These are phyloP conservation scores for Thunnus thynnus DNA, from an alignment of 2,113 vertebrate genomes.

Conservation along the genomic window DNA sequence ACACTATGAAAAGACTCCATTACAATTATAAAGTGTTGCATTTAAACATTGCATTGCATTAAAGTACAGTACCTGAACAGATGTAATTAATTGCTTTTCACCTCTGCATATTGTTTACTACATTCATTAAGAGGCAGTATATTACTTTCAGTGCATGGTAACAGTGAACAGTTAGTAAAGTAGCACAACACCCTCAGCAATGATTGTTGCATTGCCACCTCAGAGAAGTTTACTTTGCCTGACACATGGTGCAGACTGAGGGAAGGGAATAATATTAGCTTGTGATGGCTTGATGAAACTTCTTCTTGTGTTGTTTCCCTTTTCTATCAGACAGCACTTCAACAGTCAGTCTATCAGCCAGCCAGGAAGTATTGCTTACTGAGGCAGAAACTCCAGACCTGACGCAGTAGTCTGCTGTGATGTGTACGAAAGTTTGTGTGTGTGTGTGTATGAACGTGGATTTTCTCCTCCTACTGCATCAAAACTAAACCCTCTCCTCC, in stretches of 20 bases:
- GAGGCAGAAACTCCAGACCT: constrained; percentile 2
- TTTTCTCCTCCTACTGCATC: constrained; percentile 1
- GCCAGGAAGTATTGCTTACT: constrained; percentile 4
- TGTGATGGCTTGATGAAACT: constrained; percentile 22
- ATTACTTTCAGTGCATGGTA: no score
- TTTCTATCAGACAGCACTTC: constrained; percentile 38
- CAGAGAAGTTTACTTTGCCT: neutral
- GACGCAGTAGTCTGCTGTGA: constrained; percentile 5
- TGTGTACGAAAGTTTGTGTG: neutral
- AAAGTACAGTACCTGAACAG: no score
- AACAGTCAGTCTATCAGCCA: constrained; percentile 25
- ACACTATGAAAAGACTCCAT: no score
- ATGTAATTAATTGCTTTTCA: no score
- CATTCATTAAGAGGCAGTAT: no score
- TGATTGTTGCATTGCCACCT: neutral
- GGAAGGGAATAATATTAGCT: neutral
- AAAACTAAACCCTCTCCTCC: neutral
- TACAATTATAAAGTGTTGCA: no score
- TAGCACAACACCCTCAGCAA: neutral
- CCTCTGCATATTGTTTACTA: no score
- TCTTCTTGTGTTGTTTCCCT: constrained; percentile 8
- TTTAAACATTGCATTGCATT: no score
- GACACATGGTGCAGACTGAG: constrained; percentile 17
- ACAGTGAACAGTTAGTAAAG: neutral
- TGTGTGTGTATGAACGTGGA: neutral